These are phyloP conservation scores for Cydia strobilella DNA, from an alignment of 1,140 invertebrate species.

Conservation along the genomic window DNA sequence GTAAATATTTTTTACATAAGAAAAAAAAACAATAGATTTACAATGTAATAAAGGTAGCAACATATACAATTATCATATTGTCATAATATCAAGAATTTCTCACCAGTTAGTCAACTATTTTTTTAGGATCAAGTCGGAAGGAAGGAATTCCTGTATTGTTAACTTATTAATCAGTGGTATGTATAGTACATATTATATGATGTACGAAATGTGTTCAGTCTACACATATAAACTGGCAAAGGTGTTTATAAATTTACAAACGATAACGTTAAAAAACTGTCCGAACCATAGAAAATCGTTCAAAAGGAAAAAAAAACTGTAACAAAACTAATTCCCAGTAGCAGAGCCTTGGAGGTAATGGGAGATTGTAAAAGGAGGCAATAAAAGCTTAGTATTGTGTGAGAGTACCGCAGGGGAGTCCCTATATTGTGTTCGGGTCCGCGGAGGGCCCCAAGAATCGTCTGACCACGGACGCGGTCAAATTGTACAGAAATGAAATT, in stretches of 20 bases:
- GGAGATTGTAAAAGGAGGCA: constrained; percentile 79
- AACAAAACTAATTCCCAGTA: constrained; percentile 76
- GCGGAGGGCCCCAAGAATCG: constrained; percentile 71
- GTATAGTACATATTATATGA: background rate
- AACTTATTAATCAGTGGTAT: background rate
- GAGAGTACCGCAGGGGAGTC: constrained; percentile 70
- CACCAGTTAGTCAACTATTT: too few species aligned
- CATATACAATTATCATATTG: too few species aligned
- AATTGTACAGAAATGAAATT: constrained; percentile 81
- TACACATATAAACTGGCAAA: too few species aligned
- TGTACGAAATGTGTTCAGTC: too few species aligned
- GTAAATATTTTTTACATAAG: too few species aligned
- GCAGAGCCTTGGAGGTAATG: constrained; percentile 72
- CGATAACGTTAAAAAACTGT: constrained; percentile 40
- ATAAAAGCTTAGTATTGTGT: constrained; percentile 80
- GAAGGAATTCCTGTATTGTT: too few species aligned
- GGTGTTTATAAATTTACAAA: background rate
- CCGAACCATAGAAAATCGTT: constrained; percentile 62
- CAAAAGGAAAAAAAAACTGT: constrained; percentile 70
- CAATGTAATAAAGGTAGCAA: too few species aligned
- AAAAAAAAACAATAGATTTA: too few species aligned
- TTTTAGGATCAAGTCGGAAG: too few species aligned
- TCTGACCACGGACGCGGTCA: constrained; percentile 77
- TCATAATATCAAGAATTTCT: too few species aligned
- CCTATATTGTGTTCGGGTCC: constrained; percentile 73